Evolutionary conservation across 2,113 vertebrate species (phyloP), one percentile per base, ranked within the genome.

Genomic region (Nannobrachium achirus): DNA sequence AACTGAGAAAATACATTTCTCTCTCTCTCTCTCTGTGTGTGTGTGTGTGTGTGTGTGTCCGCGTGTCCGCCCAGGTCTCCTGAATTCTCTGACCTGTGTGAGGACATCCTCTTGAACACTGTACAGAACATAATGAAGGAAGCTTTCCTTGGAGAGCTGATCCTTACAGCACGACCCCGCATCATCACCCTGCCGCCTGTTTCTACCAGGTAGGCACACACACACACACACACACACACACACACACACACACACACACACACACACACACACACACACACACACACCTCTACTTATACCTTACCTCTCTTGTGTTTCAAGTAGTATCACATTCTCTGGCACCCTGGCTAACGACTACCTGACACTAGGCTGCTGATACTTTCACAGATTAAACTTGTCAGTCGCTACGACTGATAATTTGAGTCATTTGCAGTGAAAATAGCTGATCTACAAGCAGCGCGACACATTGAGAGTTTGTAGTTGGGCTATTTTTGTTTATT

Each of bases 121-220:
- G 73, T 99, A 58, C 94, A 92, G 89, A 98, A 98, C 83, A 89
- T 99, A 81, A 86, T 98, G 90, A 90, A 87, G 0, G 97, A 98
- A 90, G 95, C 94, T 40, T 94, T 92, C 83, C 85, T 79, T 44
- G 96, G 95, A 45, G 95, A 98, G 66, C 91, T 98, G 71, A 82
- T 92, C 42, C 92, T 97, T 42, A 96, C 94, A 0, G 86, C 93
- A 0, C 70, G 11, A 8, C 94, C 95, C 2, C 90, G 92, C 52
- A 76, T 93, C 76, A 86, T 94, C 10, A 63, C 87, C 18, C 52
- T 93, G 48, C 93, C 94, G 0, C 89, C 92, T 16, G 16, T 38
- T 44, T 76, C 68, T 0, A 0, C n/a, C 56, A 85, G 83, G 82
- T 79, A 42, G 71, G 10, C 49, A 73, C 60, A 51, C 15, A 11